phyloP scores from a whole-genome alignment of 2,113 vertebrate species.

The Psittacula cyanocephala region DNA sequence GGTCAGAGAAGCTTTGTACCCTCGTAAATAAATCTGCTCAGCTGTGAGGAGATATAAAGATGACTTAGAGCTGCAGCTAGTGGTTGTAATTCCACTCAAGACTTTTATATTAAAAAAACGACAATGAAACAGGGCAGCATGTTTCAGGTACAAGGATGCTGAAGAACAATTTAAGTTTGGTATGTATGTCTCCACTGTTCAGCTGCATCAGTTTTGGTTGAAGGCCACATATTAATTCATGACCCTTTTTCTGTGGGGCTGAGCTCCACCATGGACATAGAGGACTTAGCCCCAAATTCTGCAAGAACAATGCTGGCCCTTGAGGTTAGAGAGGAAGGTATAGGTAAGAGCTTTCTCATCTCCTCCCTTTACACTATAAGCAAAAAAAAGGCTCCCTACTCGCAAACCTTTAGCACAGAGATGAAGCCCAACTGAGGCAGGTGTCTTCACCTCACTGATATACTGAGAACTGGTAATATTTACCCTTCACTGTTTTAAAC shows the following conservation, averaged over 20 bases:
- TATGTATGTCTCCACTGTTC: neutral
- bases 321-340: neutral
- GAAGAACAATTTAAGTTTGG: neutral
- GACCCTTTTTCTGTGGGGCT: neutral
- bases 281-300: neutral
- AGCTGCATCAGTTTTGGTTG: neutral
- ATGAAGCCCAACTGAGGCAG: rapidly evolving
- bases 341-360: neutral
- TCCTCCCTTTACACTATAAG: neutral
- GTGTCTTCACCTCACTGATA: neutral
- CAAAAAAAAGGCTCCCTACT: neutral
- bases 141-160: neutral
- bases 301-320: neutral
- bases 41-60: neutral
- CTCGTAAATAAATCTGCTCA: neutral
- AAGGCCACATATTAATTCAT: neutral
- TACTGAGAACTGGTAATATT: rapidly evolving
- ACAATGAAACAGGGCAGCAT: neutral
- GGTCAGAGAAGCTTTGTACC: neutral
- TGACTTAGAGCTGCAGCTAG: neutral
- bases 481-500: neutral
- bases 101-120: neutral
- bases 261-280: rapidly evolving
- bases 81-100: neutral
- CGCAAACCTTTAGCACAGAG: neutral